Percentiles rank a stretch among this genome's conserved stretches.
Conservation (phyloP, 92 coral and sea anemone genomes). For the Plumapathes pennacea region DNA sequence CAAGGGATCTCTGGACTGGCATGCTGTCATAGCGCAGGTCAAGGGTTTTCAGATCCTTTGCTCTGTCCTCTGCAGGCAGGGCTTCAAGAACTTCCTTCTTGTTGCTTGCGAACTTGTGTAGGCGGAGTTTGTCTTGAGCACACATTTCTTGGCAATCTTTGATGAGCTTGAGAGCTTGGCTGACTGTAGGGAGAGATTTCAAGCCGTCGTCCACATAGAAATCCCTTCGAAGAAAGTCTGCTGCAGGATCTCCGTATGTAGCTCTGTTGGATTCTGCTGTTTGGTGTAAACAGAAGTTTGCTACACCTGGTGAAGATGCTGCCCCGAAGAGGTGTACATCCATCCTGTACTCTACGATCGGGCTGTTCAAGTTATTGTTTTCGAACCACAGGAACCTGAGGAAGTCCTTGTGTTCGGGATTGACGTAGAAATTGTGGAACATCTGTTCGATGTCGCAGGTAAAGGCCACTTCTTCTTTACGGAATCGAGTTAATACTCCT, state of each 20-base stretch:
- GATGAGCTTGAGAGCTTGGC: slow-evolving; percentile 27
- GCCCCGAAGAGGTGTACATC: slow-evolving; percentile 60
- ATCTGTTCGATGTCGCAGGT: slow-evolving; percentile 40
- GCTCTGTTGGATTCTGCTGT: slow-evolving; percentile 41
- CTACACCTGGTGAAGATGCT: slow-evolving; percentile 48
- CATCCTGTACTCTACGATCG: slow-evolving; percentile 24
- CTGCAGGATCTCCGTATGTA: slow-evolving; percentile 36
- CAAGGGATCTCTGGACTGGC: slow-evolving; percentile 51
- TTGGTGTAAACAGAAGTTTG: slow-evolving; percentile 47
- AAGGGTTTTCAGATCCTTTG: slow-evolving; percentile 45
- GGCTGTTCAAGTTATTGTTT: slow-evolving; percentile 16
- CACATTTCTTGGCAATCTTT: slow-evolving; percentile 39
- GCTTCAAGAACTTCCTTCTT: slow-evolving; percentile 40
- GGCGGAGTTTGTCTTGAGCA: slow-evolving; percentile 36
- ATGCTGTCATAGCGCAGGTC: slow-evolving; percentile 38
- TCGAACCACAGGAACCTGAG: slow-evolving; percentile 32
- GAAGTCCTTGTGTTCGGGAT: slow-evolving; percentile 11
- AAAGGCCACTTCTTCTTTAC: slow-evolving; percentile 18
- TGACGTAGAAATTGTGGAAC: slow-evolving; percentile 26
- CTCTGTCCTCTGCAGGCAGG: slow-evolving; percentile 37
- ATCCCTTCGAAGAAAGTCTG: slow-evolving; percentile 43
- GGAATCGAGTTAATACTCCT: slow-evolving; percentile 25
- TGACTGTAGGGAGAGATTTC: slow-evolving; percentile 32
- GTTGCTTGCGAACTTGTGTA: slow-evolving; percentile 58
- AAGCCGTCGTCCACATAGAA: slow-evolving; percentile 58